Base-by-base conservation (phyloP, 2,888 invertebrate genomes). In the Diplolepis rosae region DNA sequence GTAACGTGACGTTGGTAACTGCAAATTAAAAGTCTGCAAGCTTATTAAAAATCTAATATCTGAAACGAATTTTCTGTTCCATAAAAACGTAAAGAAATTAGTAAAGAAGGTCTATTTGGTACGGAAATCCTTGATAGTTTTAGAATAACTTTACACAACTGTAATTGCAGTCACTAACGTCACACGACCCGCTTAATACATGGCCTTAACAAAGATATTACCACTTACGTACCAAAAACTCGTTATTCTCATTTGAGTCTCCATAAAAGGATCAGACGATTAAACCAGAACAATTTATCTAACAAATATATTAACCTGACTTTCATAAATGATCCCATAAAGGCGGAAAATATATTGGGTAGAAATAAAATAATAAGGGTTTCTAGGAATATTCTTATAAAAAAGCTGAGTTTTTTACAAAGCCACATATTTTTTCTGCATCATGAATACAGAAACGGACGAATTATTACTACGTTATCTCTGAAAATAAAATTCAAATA, bases 381-480 rank as follows among this genome's bases (percentile, higher is more conserved):
- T 42, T 42, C 5, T 15, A 2, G 45, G 18, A 6, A 2, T 1
- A 18, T 18, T 18, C 45, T 18, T 6, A 2, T 45, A 45, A 5
- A 9, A 18, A 7, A 45, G 7, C n/a, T n/a, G n/a, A 45, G 1
- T 39, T 39, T n/a, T 39, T 7, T 18, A 18, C 9, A 18, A 9
- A 18, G 6, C 2, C 0, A 13, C 22, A 39, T n/a, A 50, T 27
- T 11, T 50, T 50, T 61, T 39, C 18, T 11, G 4, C 22, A 39
- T 2, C n/a, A 13, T 32, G 24, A 35, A n/a, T 32, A 39, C 22
- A 61, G 35, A 39, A 56, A 24, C 11, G 9, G 32, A 24, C 13
- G 24, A 56, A 61, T 61, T 61, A 32, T 39, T n/a, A 3, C 4
- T 39, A 61, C 61, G 61, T 61, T 22, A 61, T 61, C 22, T 61